Conservation (phyloP, 92 coral and sea anemone genomes). For the Phymanthus crucifer region DNA sequence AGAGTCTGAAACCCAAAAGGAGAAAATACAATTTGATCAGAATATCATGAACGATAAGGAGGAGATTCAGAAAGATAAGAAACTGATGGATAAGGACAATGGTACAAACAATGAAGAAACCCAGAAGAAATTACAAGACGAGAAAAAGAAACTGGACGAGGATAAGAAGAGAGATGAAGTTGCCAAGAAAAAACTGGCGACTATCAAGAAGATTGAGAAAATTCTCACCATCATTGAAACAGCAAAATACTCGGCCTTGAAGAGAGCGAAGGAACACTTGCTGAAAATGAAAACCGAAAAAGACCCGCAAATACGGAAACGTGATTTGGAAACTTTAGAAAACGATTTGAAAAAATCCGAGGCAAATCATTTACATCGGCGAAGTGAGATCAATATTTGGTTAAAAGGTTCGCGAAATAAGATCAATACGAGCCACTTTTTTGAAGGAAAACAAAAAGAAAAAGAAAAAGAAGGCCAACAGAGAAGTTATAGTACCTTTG, state of each 20-base stretch:
- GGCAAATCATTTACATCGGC: slow-evolving; percentile 35
- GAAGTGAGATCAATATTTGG: slow-evolving; percentile 82
- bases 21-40: slow-evolving; percentile 43
- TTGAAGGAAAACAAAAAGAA: slow-evolving; percentile 19
- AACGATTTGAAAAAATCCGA: slow-evolving; percentile 47
- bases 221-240: slow-evolving; percentile 90
- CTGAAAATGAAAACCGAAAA: slow-evolving; percentile 43
- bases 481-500: not conserved
- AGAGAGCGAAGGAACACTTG: slow-evolving; percentile 70
- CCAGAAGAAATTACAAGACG: slow-evolving; percentile 52
- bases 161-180: slow-evolving; percentile 73
- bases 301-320: slow-evolving; percentile 66
- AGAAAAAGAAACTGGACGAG: slow-evolving; percentile 64
- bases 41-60: slow-evolving; percentile 42
- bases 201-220: slow-evolving; percentile 80
- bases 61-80: slow-evolving; percentile 52
- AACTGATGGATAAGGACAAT: slow-evolving; percentile 28
- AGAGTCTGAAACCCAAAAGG: slow-evolving; percentile 55
- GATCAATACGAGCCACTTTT: slow-evolving; percentile 72
- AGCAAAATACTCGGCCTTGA: slow-evolving; percentile 87
- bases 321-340: slow-evolving; percentile 74
- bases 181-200: slow-evolving; percentile 79
- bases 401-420: slow-evolving; percentile 78
- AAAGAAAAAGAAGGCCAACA: slow-evolving; percentile 4
- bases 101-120: slow-evolving; percentile 13